Conservation (phyloP, 2,113 vertebrate genomes). For the Centrocercus urophasianus region DNA sequence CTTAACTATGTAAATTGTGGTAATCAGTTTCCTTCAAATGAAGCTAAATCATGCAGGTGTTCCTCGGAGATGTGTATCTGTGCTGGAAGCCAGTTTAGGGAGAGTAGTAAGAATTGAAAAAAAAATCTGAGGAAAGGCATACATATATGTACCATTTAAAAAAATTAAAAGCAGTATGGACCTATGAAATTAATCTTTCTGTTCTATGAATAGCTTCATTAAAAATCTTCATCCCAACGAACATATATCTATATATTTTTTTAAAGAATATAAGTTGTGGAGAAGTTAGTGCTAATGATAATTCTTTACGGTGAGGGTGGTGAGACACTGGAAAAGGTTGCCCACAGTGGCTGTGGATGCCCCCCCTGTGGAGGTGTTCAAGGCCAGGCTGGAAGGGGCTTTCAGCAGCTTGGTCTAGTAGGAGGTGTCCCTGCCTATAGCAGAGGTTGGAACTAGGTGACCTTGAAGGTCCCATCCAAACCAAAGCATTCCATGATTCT, state of each 20-base stretch:
- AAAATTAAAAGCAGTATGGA: neutral
- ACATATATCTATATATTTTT: neutral
- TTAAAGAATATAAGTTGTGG: accelerated
- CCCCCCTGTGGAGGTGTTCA: too few species aligned
- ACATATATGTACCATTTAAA: neutral
- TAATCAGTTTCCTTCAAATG: neutral
- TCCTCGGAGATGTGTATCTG: neutral
- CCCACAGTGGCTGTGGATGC: too few species aligned
- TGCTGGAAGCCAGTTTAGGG: neutral
- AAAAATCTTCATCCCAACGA: neutral
- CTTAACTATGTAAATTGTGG: neutral
- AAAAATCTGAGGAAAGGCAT: neutral
- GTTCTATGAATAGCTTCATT: neutral
- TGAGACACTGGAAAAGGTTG: too few species aligned
- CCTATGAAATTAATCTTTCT: neutral
- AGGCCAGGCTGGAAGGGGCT: too few species aligned
- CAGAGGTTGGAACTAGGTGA: too few species aligned
- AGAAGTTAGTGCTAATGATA: neutral
- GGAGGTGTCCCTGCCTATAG: too few species aligned
- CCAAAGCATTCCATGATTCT: too few species aligned
- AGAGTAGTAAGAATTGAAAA: neutral
- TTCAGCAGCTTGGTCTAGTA: too few species aligned
- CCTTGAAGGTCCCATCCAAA: too few species aligned
- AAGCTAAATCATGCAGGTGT: slow-evolving; percentile 6
- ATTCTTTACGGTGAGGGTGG: too few species aligned